These are phyloP conservation scores for Sylvia atricapilla DNA, from an alignment of 2,113 vertebrate species.

Conservation along the genomic window DNA sequence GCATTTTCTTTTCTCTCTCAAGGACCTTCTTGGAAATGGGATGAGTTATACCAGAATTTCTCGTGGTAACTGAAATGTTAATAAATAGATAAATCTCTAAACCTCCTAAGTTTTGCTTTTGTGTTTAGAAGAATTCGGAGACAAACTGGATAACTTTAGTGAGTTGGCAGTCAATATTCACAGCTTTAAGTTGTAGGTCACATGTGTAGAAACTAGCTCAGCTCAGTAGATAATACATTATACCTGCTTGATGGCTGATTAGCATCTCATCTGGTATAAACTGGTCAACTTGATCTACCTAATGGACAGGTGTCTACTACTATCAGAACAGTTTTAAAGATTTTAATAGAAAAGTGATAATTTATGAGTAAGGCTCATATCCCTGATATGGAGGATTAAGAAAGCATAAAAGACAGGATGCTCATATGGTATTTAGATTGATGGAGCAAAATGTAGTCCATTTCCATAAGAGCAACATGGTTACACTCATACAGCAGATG, in stretches of 20 bases:
- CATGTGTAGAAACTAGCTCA: not conserved
- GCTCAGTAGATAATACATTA: not conserved
- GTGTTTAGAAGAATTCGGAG: constrained; percentile 22
- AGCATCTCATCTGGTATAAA: not conserved
- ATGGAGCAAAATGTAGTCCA: not conserved
- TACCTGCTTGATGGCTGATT: not conserved
- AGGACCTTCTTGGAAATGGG: constrained; percentile 51
- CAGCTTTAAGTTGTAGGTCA: not conserved
- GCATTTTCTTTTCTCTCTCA: constrained; percentile 42
- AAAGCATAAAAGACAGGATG: not conserved
- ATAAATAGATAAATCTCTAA: constrained; percentile 56
- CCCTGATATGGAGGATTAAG: not conserved
- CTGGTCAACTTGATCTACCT: not conserved
- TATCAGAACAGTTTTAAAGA: not conserved
- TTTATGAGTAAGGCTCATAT: not conserved
- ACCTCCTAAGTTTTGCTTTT: constrained; percentile 23
- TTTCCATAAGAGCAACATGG: not conserved
- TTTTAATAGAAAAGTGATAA: not conserved
- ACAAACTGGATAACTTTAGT: not conserved
- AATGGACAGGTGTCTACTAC: not conserved
- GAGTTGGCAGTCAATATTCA: not conserved
- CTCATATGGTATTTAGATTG: not conserved
- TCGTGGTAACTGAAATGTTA: constrained; percentile 52
- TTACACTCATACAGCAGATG: not conserved
- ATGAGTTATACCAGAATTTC: constrained; percentile 48